Percentiles rank a stretch among this genome's conserved stretches.
Evolutionary conservation across 2,797 vertebrate species (phyloP).

Genomic region (Manis pentadactyla): DNA sequence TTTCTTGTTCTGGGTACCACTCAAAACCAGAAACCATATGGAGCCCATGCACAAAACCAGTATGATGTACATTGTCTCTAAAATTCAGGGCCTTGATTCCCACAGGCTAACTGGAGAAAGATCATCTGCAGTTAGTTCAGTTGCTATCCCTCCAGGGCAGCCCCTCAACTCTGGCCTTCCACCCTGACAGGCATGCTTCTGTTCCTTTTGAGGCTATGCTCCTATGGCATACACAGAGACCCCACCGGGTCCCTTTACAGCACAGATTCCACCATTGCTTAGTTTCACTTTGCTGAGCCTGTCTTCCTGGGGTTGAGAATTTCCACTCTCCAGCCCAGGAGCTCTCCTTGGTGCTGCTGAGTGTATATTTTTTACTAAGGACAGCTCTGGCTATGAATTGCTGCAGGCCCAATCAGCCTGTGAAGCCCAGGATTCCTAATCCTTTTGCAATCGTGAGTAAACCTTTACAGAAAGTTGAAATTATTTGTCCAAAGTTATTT

Average conservation of each 20-base stretch:
- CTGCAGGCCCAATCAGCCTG: neutral
- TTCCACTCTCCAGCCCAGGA: neutral
- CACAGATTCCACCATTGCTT: neutral
- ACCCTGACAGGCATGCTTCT: neutral
- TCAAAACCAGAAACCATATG: constrained; percentile 4
- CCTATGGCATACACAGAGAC: neutral
- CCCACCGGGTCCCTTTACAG: neutral
- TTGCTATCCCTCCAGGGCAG: neutral
- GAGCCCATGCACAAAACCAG: neutral
- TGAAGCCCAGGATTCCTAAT: neutral
- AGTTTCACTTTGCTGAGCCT: constrained; percentile 7
- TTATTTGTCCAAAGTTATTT: constrained; percentile 10
- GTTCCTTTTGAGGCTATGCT: neutral
- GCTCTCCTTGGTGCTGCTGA: constrained; percentile 19
- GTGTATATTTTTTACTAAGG: neutral
- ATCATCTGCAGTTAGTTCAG: neutral
- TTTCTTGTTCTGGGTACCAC: neutral
- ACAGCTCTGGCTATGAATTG: neutral
- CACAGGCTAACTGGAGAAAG: neutral
- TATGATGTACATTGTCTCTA: neutral
- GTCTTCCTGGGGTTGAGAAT: neutral
- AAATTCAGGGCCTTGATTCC: neutral
- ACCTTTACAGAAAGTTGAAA: neutral
- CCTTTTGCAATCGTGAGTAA: neutral
- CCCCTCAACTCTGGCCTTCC: neutral